Percentiles rank a stretch among this genome's conserved stretches.
Evolutionary conservation across 2,113 vertebrate genomes (phyloP).

Genomic region (Megatriorchis doriae): DNA sequence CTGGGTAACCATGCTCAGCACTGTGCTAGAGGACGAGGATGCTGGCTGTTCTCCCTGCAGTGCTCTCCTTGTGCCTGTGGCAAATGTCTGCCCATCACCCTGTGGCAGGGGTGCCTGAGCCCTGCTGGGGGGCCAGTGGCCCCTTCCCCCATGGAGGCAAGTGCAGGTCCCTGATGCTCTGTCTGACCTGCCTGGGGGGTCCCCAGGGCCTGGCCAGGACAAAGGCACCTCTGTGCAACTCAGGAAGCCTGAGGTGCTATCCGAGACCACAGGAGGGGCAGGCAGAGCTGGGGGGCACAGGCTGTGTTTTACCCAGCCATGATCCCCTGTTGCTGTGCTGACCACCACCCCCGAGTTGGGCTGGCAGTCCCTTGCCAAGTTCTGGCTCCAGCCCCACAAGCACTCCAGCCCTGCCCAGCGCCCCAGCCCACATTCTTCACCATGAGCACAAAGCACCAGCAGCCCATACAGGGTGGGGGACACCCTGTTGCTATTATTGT

Average conservation of each 20-base stretch:
- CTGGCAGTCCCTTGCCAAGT: background rate
- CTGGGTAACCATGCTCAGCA: rapidly evolving
- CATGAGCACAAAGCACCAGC: background rate
- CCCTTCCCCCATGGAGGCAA: background rate
- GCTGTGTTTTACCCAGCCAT: background rate
- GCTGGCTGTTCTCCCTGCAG: background rate
- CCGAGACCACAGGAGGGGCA: rapidly evolving
- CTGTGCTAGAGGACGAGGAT: background rate
- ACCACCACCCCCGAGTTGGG: rapidly evolving
- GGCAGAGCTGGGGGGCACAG: background rate
- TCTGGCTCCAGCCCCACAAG: background rate
- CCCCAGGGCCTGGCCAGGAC: too few species aligned
- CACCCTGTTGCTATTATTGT: rapidly evolving
- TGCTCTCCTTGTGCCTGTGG: too few species aligned
- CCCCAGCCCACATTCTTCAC: background rate
- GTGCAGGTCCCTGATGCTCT: background rate
- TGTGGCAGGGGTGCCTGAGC: rapidly evolving
- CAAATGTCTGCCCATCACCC: background rate
- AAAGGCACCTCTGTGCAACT: background rate
- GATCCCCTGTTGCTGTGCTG: background rate
- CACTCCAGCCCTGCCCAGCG: rapidly evolving
- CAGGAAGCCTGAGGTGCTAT: too few species aligned
- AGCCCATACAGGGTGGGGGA: background rate
- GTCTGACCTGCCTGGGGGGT: background rate
- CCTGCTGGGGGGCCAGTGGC: background rate